Evolutionary conservation across 1,140 invertebrate genomes (phyloP), one percentile per base, ranked within the genome.

Genomic region (Formica exsecta): DNA sequence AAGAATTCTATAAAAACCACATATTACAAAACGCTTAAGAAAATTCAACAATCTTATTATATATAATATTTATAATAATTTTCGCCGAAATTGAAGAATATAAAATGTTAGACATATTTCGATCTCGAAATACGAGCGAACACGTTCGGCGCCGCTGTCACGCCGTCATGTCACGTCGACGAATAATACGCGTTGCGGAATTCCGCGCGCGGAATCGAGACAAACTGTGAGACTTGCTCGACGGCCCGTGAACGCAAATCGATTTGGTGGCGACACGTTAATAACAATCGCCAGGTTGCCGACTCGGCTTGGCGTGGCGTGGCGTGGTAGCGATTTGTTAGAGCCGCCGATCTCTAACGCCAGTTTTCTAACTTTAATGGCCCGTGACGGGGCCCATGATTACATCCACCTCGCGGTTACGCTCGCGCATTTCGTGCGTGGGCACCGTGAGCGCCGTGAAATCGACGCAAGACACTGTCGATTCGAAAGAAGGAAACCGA

Each of bases 331-430:
- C 81, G 61, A 86, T 86, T 86, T 59, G 85, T 86, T 86, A 48
- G 48, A 51, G 74, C 65, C 36, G 51, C 76, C 65, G 85, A 81
- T 83, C 73, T 83, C 73, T 77, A 86, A 74, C 68, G 79, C 22
- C 22, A 44, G 48, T 86, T 86, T 83, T 84, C 85, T 74, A 84
- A 71, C 80, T 70, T 74, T 83, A 86, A 86, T 86, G 68, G 59
- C 9, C 85, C 77, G 79, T 86, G 66, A 86, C 85, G 79, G 48
- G 4, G 41, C 22, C 54, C 61, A 66, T 64, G 79, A 86, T 86
- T 86, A 86, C 77, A 86, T 86, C 32, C 77, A 73, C 41, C 54
- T 81, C 57, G 44, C 9, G 59, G 66, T 79, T 81, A 81, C 48
- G 74, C n/a, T 79, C 48, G 83, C 75, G 66, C 62, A 61, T 86